Evolutionary conservation across 2,797 vertebrate genomes (phyloP), one percentile per base, ranked within the genome.

Genomic region (Steatocranus sp.): DNA sequence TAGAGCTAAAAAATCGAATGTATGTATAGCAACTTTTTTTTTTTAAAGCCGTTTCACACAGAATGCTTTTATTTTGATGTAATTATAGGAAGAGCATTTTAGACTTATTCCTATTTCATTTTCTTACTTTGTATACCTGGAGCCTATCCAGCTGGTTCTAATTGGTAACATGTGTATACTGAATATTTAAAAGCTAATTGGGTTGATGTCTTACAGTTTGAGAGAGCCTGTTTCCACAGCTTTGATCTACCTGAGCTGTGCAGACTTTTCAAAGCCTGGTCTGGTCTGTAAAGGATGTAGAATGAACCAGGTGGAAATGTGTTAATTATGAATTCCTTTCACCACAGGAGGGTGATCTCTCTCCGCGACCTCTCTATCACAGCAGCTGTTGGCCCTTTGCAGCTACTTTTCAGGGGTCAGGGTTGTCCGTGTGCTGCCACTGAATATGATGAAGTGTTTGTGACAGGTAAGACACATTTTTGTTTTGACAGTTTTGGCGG

Each of bases 101-200:
- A 56, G 36, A 6, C n/a, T 34, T 11, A 38, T 81, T 76, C 10
- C 23, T 75, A 73, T 74, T 58, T 38, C 46, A 43, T 68, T 80
- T 82, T 81, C 8, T 51, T 10, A 53, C 66, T 73, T 81, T 46
- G 53, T 51, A 77, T 61, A 88, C 46, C 83, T 83, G 82, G 46
- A 87, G 63, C n/a, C n/a, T 30, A 76, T 83, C 61, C 66, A 81
- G 77, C 32, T 76, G 11, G 5, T 70, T 83, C 54, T 92, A 88
- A 93, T 89, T 87, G 85, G 54, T 75, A 89, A 90, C 92, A 91
- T 85, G 87, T 93, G 89, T 89, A 49, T 70, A 83, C 76, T 79
- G 68, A 90, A 83, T 92, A 90, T 93, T 90, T 85, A 76, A 92
- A 91, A 92, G 80, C 79, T 91, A 94, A 93, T 89, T 90, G 90